Percentiles rank a stretch among this genome's conserved stretches.
These are phyloP conservation scores for Argyra leucocephala DNA, from an alignment of 2,888 invertebrate species.

Conservation along the genomic window DNA sequence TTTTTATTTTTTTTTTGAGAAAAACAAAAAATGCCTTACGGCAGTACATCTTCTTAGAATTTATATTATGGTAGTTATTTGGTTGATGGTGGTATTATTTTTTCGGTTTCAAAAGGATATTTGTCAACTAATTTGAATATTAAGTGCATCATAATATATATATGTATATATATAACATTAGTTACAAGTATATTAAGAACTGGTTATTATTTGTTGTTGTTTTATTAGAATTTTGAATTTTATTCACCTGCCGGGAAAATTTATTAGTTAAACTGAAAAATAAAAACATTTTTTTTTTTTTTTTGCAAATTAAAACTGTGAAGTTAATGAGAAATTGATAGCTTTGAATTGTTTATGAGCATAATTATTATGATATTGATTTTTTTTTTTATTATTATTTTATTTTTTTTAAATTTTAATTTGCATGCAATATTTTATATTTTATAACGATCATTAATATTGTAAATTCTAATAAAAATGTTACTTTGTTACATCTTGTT, in stretches of 20 bases:
- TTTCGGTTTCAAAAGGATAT: background rate
- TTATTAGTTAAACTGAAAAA: background rate
- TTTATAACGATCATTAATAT: background rate
- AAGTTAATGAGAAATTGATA: background rate
- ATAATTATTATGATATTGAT: constrained; percentile 1
- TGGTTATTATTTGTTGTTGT: background rate
- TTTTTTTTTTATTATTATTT: background rate
- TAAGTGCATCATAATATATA: background rate
- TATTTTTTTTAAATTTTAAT: background rate
- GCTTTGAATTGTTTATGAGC: background rate
- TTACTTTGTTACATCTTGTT: background rate
- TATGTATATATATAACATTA: background rate
- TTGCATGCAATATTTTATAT: background rate
- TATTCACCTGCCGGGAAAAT: background rate
- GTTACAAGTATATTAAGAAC: background rate
- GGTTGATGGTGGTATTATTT: constrained; percentile 4
- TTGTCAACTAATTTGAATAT: background rate
- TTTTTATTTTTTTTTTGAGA: no score
- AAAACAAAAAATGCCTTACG: background rate
- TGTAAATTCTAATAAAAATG: background rate
- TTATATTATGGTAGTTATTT: constrained; percentile 4
- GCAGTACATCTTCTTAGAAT: constrained; percentile 4
- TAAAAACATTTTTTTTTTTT: no score
- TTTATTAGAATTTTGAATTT: background rate
- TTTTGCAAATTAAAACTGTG: background rate